Base-by-base conservation (phyloP, 2,113 vertebrate genomes). In the Cephalopholis sonnerati region DNA sequence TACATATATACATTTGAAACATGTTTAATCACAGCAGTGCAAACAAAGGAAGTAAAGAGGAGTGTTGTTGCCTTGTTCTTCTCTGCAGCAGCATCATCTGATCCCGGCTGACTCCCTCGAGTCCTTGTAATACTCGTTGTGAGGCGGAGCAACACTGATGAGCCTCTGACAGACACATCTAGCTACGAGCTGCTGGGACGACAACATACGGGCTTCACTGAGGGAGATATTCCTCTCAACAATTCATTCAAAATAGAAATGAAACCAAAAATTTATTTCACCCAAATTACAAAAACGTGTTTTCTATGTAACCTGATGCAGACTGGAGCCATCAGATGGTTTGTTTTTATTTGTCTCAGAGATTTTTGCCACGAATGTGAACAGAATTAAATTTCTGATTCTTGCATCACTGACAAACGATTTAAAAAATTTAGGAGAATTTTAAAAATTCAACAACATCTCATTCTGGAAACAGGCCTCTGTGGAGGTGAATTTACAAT, bases 111-210 rank as follows among this genome's bases (percentile, higher is more conserved):
- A 44, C 24, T 78, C 73, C 63, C 79, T 16, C 0, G 27, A 50
- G 85, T 55, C 27, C 66, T 66, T 71, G 70, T 71, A 79, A 48
- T 15, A 48, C 48, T 75, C 65, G 2, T 36, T 20, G 54, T 65
- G 53, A 67, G 73, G 72, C 15, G 32, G 66, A 76, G 72, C 82
- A 83, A 50, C 41, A 41, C 50, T 66, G 58, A 72, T 55, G 44
- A 81, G 67, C 39, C n/a, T 50, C 57, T 53, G 62, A 57, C 51
- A n/a, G 58, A 69, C 55, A 64, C 13, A 46, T 15, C 16, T 36
- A 62, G 50, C 63, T 16, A n/a, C 17, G 1, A 44, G 3, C 46
- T 62, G 32, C 46, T 78, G 61, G 46, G 10, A 67, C 3, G 54
- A 74, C 22, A 29, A 53, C 55, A 57, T 2, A 8, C 48, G 3